Conservation (phyloP, 2,113 vertebrate genomes). For the Pionites leucogaster region DNA sequence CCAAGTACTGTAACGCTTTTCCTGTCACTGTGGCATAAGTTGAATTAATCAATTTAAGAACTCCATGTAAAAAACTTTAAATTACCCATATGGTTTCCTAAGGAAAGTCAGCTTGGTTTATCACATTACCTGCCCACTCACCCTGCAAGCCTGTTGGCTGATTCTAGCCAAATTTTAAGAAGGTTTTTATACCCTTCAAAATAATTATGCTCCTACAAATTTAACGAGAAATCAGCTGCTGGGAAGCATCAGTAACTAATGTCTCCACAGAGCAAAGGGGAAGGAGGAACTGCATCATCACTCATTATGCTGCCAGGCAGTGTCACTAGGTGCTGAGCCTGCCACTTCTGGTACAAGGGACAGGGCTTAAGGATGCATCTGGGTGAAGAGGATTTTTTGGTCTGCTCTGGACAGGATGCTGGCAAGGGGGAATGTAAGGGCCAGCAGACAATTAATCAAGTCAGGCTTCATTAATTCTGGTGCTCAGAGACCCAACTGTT, state of each 20-base stretch:
- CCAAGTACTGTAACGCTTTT: background rate
- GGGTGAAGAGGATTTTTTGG: background rate
- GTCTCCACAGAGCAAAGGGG: background rate
- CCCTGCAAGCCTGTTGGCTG: background rate
- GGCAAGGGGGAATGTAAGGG: background rate
- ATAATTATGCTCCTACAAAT: background rate
- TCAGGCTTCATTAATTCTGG: background rate
- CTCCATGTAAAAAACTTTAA: background rate
- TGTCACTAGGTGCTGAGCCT: background rate
- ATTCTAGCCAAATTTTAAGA: background rate
- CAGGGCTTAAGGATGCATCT: background rate
- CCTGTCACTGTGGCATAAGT: background rate
- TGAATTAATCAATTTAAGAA: background rate
- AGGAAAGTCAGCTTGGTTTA: background rate
- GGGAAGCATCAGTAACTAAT: background rate
- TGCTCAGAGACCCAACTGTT: background rate
- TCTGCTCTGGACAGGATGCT: background rate
- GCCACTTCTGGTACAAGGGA: background rate
- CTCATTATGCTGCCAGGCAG: background rate
- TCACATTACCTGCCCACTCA: background rate
- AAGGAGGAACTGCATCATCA: background rate
- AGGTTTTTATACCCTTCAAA: background rate
- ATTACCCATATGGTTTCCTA: background rate
- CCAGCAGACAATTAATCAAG: background rate
- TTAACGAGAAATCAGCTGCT: background rate